These are phyloP conservation scores for Lepidostoma basale DNA, from an alignment of 1,140 invertebrate species.

Conservation along the genomic window DNA sequence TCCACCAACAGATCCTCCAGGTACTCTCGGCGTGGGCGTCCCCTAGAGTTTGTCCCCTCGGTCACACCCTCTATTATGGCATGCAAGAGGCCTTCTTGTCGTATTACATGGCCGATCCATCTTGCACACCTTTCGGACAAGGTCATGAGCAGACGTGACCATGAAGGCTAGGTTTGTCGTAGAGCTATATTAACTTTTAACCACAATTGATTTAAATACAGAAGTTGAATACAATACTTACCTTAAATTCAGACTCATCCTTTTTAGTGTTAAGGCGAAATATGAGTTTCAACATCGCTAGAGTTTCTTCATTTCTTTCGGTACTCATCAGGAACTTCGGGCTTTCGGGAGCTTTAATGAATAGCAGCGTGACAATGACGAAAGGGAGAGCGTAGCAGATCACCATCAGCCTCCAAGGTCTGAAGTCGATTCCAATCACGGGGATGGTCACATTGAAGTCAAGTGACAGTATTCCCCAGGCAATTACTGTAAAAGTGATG, in stretches of 20 bases:
- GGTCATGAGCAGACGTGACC: too few relatives aligned
- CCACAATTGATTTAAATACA: too few relatives aligned
- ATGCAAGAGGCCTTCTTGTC: too few relatives aligned
- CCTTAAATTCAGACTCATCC: slow-evolving; percentile 50
- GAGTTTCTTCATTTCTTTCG: slow-evolving; percentile 65
- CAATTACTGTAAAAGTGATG: slow-evolving; percentile 26
- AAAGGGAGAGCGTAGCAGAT: slow-evolving; percentile 41
- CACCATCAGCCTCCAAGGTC: slow-evolving; percentile 33
- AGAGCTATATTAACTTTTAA: too few relatives aligned
- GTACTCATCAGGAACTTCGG: slow-evolving; percentile 76
- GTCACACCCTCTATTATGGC: too few relatives aligned
- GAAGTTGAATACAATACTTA: slow-evolving; percentile 46
- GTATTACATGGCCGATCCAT: too few relatives aligned
- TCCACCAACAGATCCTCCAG: too few relatives aligned
- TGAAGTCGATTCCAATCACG: slow-evolving; percentile 22
- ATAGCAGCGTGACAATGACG: slow-evolving; percentile 59
- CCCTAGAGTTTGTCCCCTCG: too few relatives aligned
- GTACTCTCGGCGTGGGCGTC: too few relatives aligned
- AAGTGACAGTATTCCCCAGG: slow-evolving; percentile 29
- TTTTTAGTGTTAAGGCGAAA: slow-evolving; percentile 66
- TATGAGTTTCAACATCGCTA: slow-evolving; percentile 65
- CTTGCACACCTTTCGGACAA: too few relatives aligned
- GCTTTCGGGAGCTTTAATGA: slow-evolving; percentile 70
- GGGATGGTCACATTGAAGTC: slow-evolving; percentile 17
- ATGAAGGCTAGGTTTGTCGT: too few relatives aligned